Conservation (phyloP, 35 echinoderm and acorn worm genomes). For the Holothuria glaberrima region DNA sequence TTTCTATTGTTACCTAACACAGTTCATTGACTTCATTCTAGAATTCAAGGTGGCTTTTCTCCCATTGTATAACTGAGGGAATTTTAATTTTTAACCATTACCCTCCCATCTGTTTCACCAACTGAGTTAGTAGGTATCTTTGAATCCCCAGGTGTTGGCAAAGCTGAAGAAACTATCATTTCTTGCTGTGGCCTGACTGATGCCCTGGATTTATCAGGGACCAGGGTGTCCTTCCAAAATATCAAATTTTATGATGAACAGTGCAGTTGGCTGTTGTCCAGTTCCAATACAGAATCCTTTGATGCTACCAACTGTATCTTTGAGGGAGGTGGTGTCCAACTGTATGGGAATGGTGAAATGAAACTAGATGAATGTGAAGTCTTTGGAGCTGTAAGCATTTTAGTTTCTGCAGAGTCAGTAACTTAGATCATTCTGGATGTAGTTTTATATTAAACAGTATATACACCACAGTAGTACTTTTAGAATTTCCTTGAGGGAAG, state of each 20-base stretch:
- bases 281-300: slow-evolving; percentile 26
- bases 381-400: slow-evolving; percentile 39
- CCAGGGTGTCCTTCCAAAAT: slow-evolving; percentile 35
- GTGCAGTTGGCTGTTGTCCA: slow-evolving; percentile 35
- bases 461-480: too few species aligned
- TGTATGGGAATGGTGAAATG: slow-evolving; percentile 47
- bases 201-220: slow-evolving; percentile 51
- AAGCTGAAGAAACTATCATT: slow-evolving; percentile 15
- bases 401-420: too few species aligned
- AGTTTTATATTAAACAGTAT: too few species aligned
- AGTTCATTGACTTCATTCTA: too few species aligned
- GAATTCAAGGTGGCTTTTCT: too few species aligned
- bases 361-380: slow-evolving; percentile 46
- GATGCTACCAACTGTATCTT: slow-evolving; percentile 32
- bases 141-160: slow-evolving; percentile 22
- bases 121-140: too few species aligned
- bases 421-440: too few species aligned
- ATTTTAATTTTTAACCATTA: not conserved
- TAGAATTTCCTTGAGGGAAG: too few species aligned
- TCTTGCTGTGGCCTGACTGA: slow-evolving; percentile 30
- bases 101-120: not conserved
- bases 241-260: slow-evolving; percentile 48
- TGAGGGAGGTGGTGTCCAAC: slow-evolving; percentile 39
- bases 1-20: too few species aligned
- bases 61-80: not conserved